phyloP scores from a whole-genome alignment of 2,888 invertebrate species.

The Cheilosia soror region DNA sequence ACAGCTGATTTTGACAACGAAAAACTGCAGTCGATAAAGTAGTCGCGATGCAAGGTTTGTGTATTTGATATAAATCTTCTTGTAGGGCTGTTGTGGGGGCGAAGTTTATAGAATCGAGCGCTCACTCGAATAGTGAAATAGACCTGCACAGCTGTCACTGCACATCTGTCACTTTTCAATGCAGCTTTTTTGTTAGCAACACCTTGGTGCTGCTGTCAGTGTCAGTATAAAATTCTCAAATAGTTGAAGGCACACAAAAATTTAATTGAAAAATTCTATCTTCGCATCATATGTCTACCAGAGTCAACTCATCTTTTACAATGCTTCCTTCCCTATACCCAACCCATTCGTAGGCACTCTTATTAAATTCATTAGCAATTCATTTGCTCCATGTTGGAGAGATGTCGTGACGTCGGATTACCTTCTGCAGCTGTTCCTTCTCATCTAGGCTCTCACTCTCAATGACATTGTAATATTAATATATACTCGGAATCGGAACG shows the following conservation, averaged over 20 bases:
- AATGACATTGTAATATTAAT: slow-evolving; percentile 60
- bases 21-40: no score
- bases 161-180: no score
- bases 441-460: slow-evolving; percentile 43
- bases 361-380: slow-evolving; percentile 63
- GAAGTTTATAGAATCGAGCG: no score
- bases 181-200: neutral
- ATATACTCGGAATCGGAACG: no score
- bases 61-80: no score
- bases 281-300: neutral
- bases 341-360: slow-evolving; percentile 11
- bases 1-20: no score
- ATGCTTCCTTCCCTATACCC: neutral
- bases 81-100: no score
- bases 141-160: no score
- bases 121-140: no score
- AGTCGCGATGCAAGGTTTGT: no score
- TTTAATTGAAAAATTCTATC: neutral
- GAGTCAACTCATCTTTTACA: neutral
- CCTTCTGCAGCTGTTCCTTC: slow-evolving; percentile 15
- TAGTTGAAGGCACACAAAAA: neutral
- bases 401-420: neutral
- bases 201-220: neutral
- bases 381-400: slow-evolving; percentile 52
- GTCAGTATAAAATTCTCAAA: neutral